Conservation (phyloP, 2,113 vertebrate genomes). For the Hipposideros armiger region DNA sequence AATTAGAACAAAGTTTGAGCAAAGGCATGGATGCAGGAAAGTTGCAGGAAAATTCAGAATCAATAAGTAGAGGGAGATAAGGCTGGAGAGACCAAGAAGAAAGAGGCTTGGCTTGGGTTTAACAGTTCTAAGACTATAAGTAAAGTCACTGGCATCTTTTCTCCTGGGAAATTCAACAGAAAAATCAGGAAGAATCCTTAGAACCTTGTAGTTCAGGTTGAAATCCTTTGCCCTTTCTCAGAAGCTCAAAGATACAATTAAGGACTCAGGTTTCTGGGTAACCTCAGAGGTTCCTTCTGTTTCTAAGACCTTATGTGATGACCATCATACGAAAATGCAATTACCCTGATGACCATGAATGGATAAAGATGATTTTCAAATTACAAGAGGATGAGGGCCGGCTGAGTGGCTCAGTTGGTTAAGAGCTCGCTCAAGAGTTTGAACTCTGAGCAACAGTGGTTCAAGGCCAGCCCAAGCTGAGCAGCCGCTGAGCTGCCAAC, state of each 20-base stretch:
- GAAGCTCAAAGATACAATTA: background rate
- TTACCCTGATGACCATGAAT: conserved; percentile 21
- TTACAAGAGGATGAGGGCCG: background rate
- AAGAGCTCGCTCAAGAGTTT: too few relatives aligned
- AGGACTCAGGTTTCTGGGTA: background rate
- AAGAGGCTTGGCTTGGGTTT: background rate
- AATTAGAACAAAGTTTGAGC: background rate
- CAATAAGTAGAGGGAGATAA: background rate
- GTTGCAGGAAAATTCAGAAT: conserved; percentile 17
- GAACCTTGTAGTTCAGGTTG: background rate
- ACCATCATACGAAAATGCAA: conserved; percentile 7
- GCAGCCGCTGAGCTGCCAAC: too few relatives aligned
- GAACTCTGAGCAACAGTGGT: too few relatives aligned
- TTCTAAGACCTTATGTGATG: background rate
- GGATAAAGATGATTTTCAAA: background rate
- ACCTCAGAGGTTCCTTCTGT: background rate
- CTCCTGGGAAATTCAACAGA: background rate
- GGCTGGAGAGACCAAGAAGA: background rate
- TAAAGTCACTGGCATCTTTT: conserved; percentile 42
- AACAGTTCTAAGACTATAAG: background rate
- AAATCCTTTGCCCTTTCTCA: background rate
- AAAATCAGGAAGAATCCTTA: conserved; percentile 1
- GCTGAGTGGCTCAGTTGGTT: too few relatives aligned
- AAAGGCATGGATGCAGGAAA: background rate
- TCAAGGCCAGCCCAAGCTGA: too few relatives aligned